Base-by-base conservation (phyloP, 2,113 vertebrate species). In the Odocoileus virginianus region DNA sequence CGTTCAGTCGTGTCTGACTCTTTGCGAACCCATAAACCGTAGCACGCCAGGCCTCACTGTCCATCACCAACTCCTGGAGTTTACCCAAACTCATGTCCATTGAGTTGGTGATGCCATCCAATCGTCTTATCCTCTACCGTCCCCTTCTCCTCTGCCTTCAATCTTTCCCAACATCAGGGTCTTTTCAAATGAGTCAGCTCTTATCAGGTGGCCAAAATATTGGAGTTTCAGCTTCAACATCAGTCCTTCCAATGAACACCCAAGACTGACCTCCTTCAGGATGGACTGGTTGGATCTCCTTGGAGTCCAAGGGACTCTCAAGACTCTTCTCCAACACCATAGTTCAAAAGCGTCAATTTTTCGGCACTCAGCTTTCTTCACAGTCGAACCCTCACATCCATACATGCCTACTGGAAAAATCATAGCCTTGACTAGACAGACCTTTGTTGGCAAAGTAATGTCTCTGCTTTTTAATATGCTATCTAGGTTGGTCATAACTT, bases 1-100 rank as follows among this genome's bases (percentile, higher is more conserved):
- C 0, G 0, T 2, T 71, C 33, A 36, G 19, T 40, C 1, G 0
- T 23, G 19, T 71, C n/a, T 2, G 0, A 71, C 19, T 71, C 19
- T 71, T 36, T 36, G 67, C 0, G 2, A 36, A 4, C 19, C 19
- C n/a, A 71, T 71, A n/a, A 36, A 40, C 9, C 0, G 0, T 2
- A 71, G n/a, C n/a, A 71, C 0, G 0, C 19, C n/a, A 36, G 17
- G 4, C n/a, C n/a, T 36, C 9, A 0, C 64, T 71, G 64, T 71
- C 64, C 17, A 36, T 71, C 64, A 36, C 64, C 17, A 71, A 36
- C 17, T 71, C 64, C n/a, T 1, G 2, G n/a, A 36, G n/a, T 71
- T 71, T 21, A 36, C 1, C 0, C 17, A 71, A 3, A 71, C 9
- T 71, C 64, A 36, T 36, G 64, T 71, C n/a, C 64, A 71, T 21